Conservation (phyloP, 2,888 invertebrate species). For the Ochropleura leucogaster region DNA sequence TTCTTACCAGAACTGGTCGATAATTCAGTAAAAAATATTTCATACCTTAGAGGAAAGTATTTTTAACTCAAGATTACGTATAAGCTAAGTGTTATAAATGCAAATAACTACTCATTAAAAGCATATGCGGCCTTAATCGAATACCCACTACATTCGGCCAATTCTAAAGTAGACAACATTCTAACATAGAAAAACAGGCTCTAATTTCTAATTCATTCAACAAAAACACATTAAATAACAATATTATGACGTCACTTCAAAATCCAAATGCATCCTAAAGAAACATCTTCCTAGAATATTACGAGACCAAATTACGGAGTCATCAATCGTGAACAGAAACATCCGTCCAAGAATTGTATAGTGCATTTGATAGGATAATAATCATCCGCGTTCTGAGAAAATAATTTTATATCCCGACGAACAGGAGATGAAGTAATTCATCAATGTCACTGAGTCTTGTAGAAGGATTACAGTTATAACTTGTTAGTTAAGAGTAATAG, state of each 20-base stretch:
- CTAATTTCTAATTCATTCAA: constrained; percentile 39
- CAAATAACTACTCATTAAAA: neutral
- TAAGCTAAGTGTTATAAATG: neutral
- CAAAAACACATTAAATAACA: constrained; percentile 8
- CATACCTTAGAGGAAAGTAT: neutral
- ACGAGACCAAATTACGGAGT: constrained; percentile 31
- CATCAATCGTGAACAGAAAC: constrained; percentile 31
- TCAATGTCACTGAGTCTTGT: constrained; percentile 65
- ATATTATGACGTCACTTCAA: constrained; percentile 37
- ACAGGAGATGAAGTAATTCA: constrained; percentile 65
- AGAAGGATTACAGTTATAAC: constrained; percentile 62
- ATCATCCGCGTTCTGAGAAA: constrained; percentile 52
- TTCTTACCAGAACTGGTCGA: constrained; percentile 4
- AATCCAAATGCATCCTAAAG: constrained; percentile 33
- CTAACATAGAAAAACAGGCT: constrained; percentile 2
- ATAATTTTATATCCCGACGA: constrained; percentile 51
- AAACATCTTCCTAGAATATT: constrained; percentile 41
- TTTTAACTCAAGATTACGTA: neutral
- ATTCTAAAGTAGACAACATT: neutral
- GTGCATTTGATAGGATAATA: constrained; percentile 47
- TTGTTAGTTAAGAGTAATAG: constrained; percentile 54
- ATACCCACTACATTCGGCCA: neutral
- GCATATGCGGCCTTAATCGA: constrained; percentile 3
- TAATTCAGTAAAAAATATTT: neutral
- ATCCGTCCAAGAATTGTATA: constrained; percentile 39